Base-by-base conservation (phyloP, 2,113 vertebrate genomes). In the Sturnira hondurensis region DNA sequence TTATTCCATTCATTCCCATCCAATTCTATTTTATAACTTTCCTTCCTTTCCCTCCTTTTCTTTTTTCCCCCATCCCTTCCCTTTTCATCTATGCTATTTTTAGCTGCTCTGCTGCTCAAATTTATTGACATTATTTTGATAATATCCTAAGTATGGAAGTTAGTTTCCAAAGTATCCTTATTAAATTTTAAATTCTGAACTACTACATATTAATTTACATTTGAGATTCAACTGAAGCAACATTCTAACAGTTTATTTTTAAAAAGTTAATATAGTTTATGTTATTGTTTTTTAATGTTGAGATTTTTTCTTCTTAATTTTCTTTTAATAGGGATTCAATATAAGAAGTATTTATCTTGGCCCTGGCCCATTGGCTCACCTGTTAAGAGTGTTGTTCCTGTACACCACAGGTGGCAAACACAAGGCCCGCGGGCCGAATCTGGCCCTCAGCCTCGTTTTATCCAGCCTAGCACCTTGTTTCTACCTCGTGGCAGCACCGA, bases 141-240 rank as follows among this genome's bases (percentile, higher is more conserved):
- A 71, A 19, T 91, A 88, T 74, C 9, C 28, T 20, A 45, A 81
- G 43, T 43, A 43, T 43, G 43, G 43, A 43, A 43, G 43, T 43
- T 43, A 43, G 43, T 43, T 43, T 86, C 22, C 7, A 78, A 91
- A 89, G 56, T 50, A 56, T 68, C 26, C 36, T 61, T 76, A 19
- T 88, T 85, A 89, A 65, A 76, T 77, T 78, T 93, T 93, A 36
- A 84, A 87, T 76, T 92, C 50, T 86, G n/a, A 24, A 45, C 71
- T 56, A 45, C 24, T 82, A n/a, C 68, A 56, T 85, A 54, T 84
- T 87, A 43, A 93, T 36, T 85, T 61, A 26, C 36, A 73, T 38
- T 63, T 91, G 41, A 96, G 31, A 92, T 89, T 81, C 58, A 63
- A 31, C 26, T 88, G 31, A 15, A 61, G 2, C 31, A 15, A 52